Conservation (phyloP, 1,140 invertebrate genomes). For the Saccostrea cuccullata region DNA sequence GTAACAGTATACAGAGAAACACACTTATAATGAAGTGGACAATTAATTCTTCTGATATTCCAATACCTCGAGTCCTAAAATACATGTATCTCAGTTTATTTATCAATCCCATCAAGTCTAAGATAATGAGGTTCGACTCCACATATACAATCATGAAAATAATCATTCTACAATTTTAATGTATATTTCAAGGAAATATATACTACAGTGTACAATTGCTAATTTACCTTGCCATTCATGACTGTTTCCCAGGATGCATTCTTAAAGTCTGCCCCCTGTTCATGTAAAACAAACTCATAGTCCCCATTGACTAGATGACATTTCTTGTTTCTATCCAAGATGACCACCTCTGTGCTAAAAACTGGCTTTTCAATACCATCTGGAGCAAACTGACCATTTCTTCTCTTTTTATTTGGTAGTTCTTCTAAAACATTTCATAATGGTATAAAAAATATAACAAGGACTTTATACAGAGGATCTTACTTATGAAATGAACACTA, state of each 20-base stretch:
- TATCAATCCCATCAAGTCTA: no score
- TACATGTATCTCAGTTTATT: no score
- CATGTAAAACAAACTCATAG: conserved; percentile 91
- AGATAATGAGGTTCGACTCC: no score
- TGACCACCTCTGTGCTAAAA: conserved; percentile 89
- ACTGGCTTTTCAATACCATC: conserved; percentile 82
- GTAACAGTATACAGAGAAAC: background rate
- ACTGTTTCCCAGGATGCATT: conserved; percentile 88
- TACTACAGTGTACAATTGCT: no score
- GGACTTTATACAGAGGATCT: no score
- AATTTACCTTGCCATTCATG: conserved; percentile 80
- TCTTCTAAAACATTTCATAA: conserved; percentile 75
- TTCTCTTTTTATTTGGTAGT: conserved; percentile 83
- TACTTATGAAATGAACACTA: no score
- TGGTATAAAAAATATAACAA: no score
- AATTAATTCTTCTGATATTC: no score
- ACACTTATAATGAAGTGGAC: background rate
- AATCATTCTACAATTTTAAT: background rate
- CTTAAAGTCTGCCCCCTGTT: conserved; percentile 75
- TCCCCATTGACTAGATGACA: conserved; percentile 92
- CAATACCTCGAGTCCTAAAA: no score
- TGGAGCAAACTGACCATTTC: conserved; percentile 77
- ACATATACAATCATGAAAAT: no score
- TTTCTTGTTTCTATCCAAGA: conserved; percentile 93
- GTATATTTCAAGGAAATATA: background rate